These are phyloP conservation scores for Suricata suricatta DNA, from an alignment of 2,113 vertebrate species.

Conservation along the genomic window DNA sequence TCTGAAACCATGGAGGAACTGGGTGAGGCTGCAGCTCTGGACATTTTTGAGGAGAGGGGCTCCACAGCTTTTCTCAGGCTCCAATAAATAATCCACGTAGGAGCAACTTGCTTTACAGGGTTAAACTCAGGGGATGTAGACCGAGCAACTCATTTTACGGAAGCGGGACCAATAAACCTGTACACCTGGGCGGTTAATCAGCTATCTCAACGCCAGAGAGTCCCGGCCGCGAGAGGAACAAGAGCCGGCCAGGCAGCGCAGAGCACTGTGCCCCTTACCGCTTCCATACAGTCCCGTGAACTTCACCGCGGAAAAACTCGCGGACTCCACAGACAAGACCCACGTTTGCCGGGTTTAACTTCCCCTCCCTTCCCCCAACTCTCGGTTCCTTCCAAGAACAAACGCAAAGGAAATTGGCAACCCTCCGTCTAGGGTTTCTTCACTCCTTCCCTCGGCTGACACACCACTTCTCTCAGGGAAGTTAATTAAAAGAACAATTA, in stretches of 20 bases:
- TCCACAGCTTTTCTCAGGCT: background rate
- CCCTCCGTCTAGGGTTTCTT: constrained; percentile 48
- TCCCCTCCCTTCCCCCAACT: background rate
- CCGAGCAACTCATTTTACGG: background rate
- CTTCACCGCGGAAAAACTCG: background rate
- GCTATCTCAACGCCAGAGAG: background rate
- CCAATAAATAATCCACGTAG: background rate
- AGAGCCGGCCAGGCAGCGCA: background rate
- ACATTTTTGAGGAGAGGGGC: background rate
- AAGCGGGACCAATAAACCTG: background rate
- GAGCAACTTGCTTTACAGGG: background rate
- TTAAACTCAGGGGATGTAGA: background rate
- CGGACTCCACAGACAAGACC: background rate
- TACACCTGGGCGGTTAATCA: background rate
- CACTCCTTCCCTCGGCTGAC: constrained; percentile 40
- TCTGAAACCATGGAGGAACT: background rate
- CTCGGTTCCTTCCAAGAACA: constrained; percentile 7
- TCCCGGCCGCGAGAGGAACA: background rate
- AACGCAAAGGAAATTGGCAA: constrained; percentile 56
- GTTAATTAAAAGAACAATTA: constrained; percentile 63
- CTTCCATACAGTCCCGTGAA: background rate
- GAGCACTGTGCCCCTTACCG: background rate
- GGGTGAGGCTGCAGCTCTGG: background rate
- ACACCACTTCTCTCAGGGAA: constrained; percentile 40
- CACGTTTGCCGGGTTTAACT: background rate